Evolutionary conservation across 2,797 vertebrate genomes (phyloP), one percentile per base, ranked within the genome.

Genomic region (Amblyopsis hoosieri): DNA sequence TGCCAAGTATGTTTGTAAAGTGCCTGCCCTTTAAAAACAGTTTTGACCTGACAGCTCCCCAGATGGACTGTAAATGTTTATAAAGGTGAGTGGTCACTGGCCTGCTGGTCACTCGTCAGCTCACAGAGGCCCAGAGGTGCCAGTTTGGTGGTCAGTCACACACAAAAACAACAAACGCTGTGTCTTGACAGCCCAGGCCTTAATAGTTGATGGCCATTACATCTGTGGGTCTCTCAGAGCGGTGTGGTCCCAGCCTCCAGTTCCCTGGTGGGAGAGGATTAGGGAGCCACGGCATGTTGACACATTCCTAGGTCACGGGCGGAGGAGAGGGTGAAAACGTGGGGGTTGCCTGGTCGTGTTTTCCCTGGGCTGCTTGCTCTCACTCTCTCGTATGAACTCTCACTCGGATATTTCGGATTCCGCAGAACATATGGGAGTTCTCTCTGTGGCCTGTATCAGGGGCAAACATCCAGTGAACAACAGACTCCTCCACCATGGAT

Each of bases 271-370:
- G 79, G 71, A 64, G 75, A 74, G 76, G 51, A 57, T 75, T 65
- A 74, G 66, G 54, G 79, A 85, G 79, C 82, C 68, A 56, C 76
- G 67, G 68, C 64, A 76, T 72, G 74, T 71, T 71, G 69, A 76
- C 78, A 76, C 78, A 76, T 87, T 85, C 74, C 72, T 60, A 53
- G 23, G 78, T 85, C 76, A 85, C 83, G 73, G 83, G 62, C 76
- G 80, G 79, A 81, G 60, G 80, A 71, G 50, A 17, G 46, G 52
- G 65, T 70, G 72, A 74, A 76, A 76, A 66, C 12, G 12, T 15
- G 17, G 57, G 42, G 15, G 48, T 66, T 66, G 66, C 60, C 58
- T 60, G n/a, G 56, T 74, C 68, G 60, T 75, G 57, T 82, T 74
- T 79, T 75, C 60, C 67, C 72, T 70, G 58, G 67, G 66, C 66